phyloP scores from a whole-genome alignment of 92 coral and sea anemone species.

The Parazoanthus swiftii region DNA sequence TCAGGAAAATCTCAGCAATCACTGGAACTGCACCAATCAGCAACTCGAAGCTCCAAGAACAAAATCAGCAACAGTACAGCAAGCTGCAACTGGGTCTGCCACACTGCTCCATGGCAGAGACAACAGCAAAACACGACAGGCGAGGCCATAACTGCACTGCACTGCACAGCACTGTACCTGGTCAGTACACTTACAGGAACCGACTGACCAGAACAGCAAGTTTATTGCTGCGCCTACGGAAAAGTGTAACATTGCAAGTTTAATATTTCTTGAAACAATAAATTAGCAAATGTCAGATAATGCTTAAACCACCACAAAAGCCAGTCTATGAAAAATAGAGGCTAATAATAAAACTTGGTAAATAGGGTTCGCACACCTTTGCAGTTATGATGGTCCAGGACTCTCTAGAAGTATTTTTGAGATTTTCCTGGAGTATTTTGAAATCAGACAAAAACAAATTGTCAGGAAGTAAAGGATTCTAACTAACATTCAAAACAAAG shows the following conservation, averaged over 20 bases:
- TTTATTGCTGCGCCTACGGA: slow-evolving; percentile 47
- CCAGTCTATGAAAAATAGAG: background rate
- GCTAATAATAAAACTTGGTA: too few species aligned
- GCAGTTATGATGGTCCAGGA: too few species aligned
- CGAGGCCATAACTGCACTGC: slow-evolving; percentile 40
- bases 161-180: slow-evolving; percentile 44
- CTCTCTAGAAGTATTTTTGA: too few species aligned
- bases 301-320: background rate
- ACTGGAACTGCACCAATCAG: slow-evolving; percentile 44
- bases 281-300: background rate
- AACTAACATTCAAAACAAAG: too few species aligned
- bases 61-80: slow-evolving; percentile 44
- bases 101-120: slow-evolving; percentile 44
- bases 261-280: slow-evolving; percentile 10
- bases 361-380: too few species aligned
- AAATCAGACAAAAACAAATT: too few species aligned
- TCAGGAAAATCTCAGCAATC: slow-evolving; percentile 21
- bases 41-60: slow-evolving; percentile 36
- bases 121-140: slow-evolving; percentile 43
- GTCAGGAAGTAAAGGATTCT: too few species aligned
- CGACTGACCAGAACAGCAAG: slow-evolving; percentile 47
- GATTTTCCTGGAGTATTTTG: too few species aligned
- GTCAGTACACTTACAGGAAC: slow-evolving; percentile 45
- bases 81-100: slow-evolving; percentile 42
- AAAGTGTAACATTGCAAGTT: slow-evolving; percentile 38